phyloP scores from a whole-genome alignment of 2,797 vertebrate genomes.

The Microchirus variegatus region DNA sequence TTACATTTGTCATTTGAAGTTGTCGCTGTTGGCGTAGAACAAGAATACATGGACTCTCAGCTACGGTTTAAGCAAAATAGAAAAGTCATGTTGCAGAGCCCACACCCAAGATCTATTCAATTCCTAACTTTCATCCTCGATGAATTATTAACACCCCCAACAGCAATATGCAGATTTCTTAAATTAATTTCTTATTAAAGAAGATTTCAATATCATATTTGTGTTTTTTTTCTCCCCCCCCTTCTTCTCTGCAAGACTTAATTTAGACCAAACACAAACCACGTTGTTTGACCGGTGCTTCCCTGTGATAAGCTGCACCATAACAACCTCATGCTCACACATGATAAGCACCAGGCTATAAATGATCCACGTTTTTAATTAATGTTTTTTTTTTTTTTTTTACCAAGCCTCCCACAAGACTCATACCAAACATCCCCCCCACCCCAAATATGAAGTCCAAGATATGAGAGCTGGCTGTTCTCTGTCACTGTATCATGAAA shows the following conservation, averaged over 20 bases:
- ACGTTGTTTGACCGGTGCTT: slow-evolving; percentile 17
- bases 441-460: slow-evolving; percentile 20
- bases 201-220: neutral
- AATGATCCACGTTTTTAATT: slow-evolving; percentile 56
- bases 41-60: neutral
- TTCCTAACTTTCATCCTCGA: neutral
- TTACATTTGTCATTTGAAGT: no score
- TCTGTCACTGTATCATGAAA: slow-evolving; percentile 30
- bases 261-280: slow-evolving; percentile 21
- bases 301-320: slow-evolving; percentile 39
- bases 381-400: no score
- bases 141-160: neutral
- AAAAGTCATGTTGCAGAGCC: neutral
- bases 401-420: slow-evolving; percentile 30
- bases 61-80: neutral
- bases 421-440: neutral
- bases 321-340: slow-evolving; percentile 35
- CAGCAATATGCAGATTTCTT: neutral
- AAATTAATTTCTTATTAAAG: neutral
- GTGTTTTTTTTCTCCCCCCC: neutral
- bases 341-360: slow-evolving; percentile 57
- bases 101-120: neutral
- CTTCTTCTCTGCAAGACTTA: neutral
- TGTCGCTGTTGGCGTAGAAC: no score
- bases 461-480: slow-evolving; percentile 11